A percentile compares a stretch with the other conserved stretches of the same genome.
Evolutionary conservation across 2,797 vertebrate genomes (phyloP).

Genomic region (Prionace glauca): DNA sequence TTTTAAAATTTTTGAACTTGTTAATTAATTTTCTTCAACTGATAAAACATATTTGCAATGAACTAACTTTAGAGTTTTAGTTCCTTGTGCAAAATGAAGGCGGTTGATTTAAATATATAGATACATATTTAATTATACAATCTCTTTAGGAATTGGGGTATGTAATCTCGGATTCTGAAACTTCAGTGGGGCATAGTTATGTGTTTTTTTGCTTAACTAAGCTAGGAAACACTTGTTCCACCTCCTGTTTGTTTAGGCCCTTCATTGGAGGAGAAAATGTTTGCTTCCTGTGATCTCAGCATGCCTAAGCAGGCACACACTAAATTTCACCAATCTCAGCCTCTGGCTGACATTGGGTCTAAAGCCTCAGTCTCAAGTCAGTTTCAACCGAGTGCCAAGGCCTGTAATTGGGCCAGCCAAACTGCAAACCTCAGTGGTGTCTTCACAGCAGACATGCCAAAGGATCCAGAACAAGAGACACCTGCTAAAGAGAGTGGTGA

Average conservation of each 20-base stretch:
- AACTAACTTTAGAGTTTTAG: not conserved
- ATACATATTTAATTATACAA: not conserved
- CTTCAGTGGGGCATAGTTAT: not conserved
- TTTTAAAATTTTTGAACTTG: not conserved
- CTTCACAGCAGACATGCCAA: conserved; percentile 59
- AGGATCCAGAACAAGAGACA: conserved; percentile 62
- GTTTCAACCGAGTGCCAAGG: conserved; percentile 65
- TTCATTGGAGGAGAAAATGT: conserved; percentile 84
- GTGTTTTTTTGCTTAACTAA: not conserved
- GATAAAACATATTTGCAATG: not conserved
- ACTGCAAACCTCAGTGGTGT: conserved; percentile 64
- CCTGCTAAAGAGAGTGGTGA: conserved; percentile 78
- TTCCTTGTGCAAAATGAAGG: not conserved
- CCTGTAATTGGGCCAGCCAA: conserved; percentile 65
- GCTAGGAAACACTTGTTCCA: conserved; percentile 50
- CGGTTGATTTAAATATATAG: not conserved
- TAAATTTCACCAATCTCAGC: conserved; percentile 70
- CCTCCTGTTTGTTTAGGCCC: conserved; percentile 74
- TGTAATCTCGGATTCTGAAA: not conserved
- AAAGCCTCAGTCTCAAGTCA: conserved; percentile 62
- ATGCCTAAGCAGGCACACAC: conserved; percentile 68
- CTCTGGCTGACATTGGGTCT: conserved; percentile 56
- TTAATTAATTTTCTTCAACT: not conserved
- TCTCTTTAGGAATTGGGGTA: not conserved
- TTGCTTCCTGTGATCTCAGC: conserved; percentile 74